These are phyloP conservation scores for Chromoteleia sp. DNA, from an alignment of 2,888 invertebrate species.

Conservation along the genomic window DNA sequence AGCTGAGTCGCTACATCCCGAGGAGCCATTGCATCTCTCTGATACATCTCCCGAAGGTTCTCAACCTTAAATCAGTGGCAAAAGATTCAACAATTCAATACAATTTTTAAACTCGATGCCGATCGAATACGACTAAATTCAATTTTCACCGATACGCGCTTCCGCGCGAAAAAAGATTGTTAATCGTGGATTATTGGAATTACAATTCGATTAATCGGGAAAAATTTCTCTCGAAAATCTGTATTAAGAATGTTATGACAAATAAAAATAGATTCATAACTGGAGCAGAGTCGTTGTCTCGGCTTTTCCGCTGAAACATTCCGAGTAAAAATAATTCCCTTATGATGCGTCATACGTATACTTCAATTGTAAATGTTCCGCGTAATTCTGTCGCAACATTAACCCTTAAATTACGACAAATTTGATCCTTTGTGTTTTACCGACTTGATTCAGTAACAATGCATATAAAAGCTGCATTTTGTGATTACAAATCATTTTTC, in stretches of 20 bases:
- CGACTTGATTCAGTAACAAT: constrained; percentile 51
- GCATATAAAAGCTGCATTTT: constrained; percentile 55
- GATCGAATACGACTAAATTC: no score
- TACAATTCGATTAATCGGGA: no score
- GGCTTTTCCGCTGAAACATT: constrained; percentile 21
- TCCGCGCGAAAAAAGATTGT: no score
- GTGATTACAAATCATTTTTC: constrained; percentile 63
- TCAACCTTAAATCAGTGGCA: constrained; percentile 65
- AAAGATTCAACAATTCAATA: constrained; percentile 1
- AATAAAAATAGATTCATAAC: background rate
- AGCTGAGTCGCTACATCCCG: constrained; percentile 70
- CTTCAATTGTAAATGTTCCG: constrained; percentile 37
- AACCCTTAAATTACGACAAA: constrained; percentile 44
- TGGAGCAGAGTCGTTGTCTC: background rate
- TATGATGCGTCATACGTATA: constrained; percentile 19
- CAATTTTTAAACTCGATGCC: no score
- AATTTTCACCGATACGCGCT: no score
- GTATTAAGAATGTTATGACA: no score
- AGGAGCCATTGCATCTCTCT: constrained; percentile 70
- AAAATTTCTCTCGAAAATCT: no score
- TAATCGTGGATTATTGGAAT: no score
- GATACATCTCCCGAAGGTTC: constrained; percentile 67
- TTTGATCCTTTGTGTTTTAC: constrained; percentile 49
- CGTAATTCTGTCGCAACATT: constrained; percentile 35
- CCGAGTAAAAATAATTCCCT: constrained; percentile 10